Base-by-base conservation (phyloP, 1,140 invertebrate genomes). In the Gyrodactylus bullatarudis region DNA sequence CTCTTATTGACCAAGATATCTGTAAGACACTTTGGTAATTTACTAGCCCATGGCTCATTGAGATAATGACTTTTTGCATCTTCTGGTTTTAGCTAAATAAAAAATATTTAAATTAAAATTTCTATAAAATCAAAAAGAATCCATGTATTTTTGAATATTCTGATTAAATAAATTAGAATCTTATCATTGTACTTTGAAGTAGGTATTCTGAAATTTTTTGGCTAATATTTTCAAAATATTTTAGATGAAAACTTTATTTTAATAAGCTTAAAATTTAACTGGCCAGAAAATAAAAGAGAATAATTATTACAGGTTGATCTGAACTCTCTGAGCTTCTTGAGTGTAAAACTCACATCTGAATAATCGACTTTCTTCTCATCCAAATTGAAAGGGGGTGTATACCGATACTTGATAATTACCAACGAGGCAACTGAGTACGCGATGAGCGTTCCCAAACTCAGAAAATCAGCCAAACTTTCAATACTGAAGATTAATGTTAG, bases 361-460 rank as follows among this genome's bases (percentile, higher is more conserved):
- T 16, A 23, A 71, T 8, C 72, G 8, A 16, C 22, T 22, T 23
- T 26, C 23, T 24, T 22, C 23, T 71, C 69, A 71, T 23, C 69
- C 23, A 16, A 8, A 8, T 16, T 21, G 21, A 26, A 23, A 20
- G 69, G 69, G 8, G 87, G 23, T 86, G 78, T 77, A 71, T 80
- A 80, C 21, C 89, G 84, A 22, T 91, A 79, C 26, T 91, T 86
- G 68, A 93, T 89, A 0, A 92, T 87, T 74, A 87, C 87, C 16
- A 87, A 87, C 74, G 88, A 88, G 0, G 92, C 89, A 26, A 91
- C 89, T 1, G 88, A 90, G 78, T 91, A 92, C 0, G 89, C 89
- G 73, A 91, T 79, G 8, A 92, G 83, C 0, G 89, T 92, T 0
- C 89, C 89, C 76, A 92, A 91, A 0, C 88, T 90, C 87, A 92